These are phyloP conservation scores for Orthosia cruda DNA, from an alignment of 2,888 invertebrate species.

Conservation along the genomic window DNA sequence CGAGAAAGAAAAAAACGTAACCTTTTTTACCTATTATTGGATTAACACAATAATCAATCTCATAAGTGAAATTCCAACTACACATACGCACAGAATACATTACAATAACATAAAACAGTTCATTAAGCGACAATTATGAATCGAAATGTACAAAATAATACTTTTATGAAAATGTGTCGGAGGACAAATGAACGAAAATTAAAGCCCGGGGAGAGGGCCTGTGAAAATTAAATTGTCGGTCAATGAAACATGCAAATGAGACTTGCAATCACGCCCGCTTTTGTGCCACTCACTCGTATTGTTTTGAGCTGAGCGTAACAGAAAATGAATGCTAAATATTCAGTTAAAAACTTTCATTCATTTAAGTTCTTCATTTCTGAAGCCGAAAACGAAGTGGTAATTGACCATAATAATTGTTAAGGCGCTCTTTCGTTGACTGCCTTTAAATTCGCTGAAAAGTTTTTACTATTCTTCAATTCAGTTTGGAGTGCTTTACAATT, in stretches of 20 bases:
- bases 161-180: conserved; percentile 70
- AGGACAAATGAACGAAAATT: conserved; percentile 81
- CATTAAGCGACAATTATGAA: conserved; percentile 75
- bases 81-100: conserved; percentile 27
- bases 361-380: conserved; percentile 59
- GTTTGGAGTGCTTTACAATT: conserved; percentile 21
- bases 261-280: conserved; percentile 85
- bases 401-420: conserved; percentile 65
- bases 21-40: not conserved
- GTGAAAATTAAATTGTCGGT: conserved; percentile 87
- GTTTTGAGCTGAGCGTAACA: conserved; percentile 75
- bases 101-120: conserved; percentile 64
- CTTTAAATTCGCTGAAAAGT: conserved; percentile 51
- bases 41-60: conserved; percentile 12
- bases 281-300: conserved; percentile 82
- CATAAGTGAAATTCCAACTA: conserved; percentile 36
- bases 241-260: conserved; percentile 89
- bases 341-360: conserved; percentile 64
- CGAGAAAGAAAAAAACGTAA: not conserved
- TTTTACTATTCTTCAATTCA: conserved; percentile 51
- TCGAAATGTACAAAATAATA: conserved; percentile 72
- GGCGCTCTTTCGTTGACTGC: conserved; percentile 58
- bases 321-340: conserved; percentile 67
- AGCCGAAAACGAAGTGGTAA: conserved; percentile 66
- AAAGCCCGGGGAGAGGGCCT: conserved; percentile 75